A percentile compares a stretch with the other conserved stretches of the same genome.
phyloP scores from a whole-genome alignment of 2,113 vertebrate species.

The Crotalus horridus region DNA sequence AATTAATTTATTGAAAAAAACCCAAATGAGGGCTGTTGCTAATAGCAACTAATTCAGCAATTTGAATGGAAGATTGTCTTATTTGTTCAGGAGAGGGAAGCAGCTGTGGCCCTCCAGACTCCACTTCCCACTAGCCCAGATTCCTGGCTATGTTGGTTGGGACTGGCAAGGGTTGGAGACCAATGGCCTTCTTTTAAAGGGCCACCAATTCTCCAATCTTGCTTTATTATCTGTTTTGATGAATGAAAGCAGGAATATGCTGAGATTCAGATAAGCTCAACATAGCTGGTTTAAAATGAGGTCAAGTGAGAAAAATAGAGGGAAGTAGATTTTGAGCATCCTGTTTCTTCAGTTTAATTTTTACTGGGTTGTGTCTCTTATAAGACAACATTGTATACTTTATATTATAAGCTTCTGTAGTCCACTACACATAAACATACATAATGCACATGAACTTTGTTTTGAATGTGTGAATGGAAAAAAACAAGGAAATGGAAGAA shows the following conservation, averaged over 20 bases:
- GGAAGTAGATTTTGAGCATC: background rate
- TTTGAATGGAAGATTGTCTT: background rate
- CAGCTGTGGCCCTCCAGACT: background rate
- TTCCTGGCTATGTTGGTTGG: background rate
- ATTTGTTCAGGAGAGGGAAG: background rate
- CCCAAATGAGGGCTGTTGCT: background rate
- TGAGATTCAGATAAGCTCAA: background rate
- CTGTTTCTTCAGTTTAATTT: background rate
- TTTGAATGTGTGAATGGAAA: background rate
- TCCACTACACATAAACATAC: background rate
- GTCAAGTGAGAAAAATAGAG: background rate
- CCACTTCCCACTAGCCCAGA: background rate
- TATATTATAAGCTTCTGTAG: conserved; percentile 12
- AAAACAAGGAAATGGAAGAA: background rate
- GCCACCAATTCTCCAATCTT: background rate
- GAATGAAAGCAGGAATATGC: too few relatives aligned
- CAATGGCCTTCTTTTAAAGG: background rate
- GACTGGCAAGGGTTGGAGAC: background rate
- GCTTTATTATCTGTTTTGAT: background rate
- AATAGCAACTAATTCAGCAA: background rate
- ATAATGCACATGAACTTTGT: background rate
- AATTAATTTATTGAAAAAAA: background rate
- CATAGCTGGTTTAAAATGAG: background rate
- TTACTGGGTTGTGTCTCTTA: background rate
- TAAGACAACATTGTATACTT: background rate